phyloP scores from a whole-genome alignment of 1,140 invertebrate species.

The Lasaia peninsularis region DNA sequence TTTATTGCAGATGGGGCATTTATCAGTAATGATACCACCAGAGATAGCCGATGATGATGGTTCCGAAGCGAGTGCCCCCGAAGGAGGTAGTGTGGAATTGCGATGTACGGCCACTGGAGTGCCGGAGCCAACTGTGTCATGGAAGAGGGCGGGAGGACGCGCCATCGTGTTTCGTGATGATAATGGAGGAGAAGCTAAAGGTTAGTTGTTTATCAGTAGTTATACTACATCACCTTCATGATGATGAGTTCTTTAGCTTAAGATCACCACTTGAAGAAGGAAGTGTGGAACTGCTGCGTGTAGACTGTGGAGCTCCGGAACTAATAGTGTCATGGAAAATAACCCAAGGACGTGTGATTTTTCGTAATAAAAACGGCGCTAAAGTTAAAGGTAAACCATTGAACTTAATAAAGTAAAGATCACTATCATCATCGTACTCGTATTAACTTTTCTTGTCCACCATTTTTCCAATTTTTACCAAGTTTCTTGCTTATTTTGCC shows the following conservation, averaged over 20 bases:
- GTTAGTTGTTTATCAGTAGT: constrained; percentile 70
- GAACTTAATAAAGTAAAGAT: too few relatives aligned
- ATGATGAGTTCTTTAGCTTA: background rate
- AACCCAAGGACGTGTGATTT: too few relatives aligned
- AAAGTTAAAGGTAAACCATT: too few relatives aligned
- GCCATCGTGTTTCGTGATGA: constrained; percentile 85
- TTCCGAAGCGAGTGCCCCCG: constrained; percentile 73
- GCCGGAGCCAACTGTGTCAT: constrained; percentile 86
- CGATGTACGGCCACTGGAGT: constrained; percentile 88
- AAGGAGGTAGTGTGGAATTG: constrained; percentile 88
- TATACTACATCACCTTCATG: too few relatives aligned
- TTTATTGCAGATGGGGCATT: constrained; percentile 83
- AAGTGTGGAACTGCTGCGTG: too few relatives aligned
- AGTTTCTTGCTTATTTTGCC: too few relatives aligned
- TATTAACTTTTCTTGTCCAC: too few relatives aligned
- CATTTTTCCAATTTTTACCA: too few relatives aligned
- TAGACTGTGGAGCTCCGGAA: too few relatives aligned
- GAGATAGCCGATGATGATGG: constrained; percentile 86
- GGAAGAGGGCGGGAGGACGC: constrained; percentile 86
- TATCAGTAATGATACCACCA: constrained; percentile 90
- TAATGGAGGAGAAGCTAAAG: constrained; percentile 80
- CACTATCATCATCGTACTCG: too few relatives aligned
- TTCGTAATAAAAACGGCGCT: too few relatives aligned
- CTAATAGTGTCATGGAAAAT: too few relatives aligned
- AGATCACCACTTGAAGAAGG: background rate